Base-by-base conservation (phyloP, 30 jellyfish, hydroid and myxozoan species). In the Clytia hemisphaerica region DNA sequence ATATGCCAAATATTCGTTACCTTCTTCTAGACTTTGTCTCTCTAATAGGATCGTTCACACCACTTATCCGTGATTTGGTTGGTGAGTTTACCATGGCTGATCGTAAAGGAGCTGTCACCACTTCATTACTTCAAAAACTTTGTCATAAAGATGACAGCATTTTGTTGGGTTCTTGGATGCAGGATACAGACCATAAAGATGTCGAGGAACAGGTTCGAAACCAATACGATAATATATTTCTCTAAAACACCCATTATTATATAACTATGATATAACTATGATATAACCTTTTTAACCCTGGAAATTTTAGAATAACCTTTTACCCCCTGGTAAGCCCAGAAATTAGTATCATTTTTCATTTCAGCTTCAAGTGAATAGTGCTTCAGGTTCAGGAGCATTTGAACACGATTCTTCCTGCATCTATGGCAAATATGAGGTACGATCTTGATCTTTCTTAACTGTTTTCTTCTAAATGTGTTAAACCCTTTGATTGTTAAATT, bases 91-190 rank as follows among this genome's bases (percentile, higher is more conserved):
- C 98, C n/a, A 73, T 89, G 61, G 94, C 94, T 28, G 95, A 89
- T 55, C 98, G 77, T 73, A 71, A 72, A 40, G 98, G 98, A 31
- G 87, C 95, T 44, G 77, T 92, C 1, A 89, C 95, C 9, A 89
- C 98, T 0, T 89, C 98, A 12, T 67, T 80, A 58, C 50, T 89
- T 42, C 95, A 89, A 51, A 80, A 95, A 0, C 51, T 89, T 84
- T 89, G 98, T 61, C 98, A 89, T 67, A 82, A 89, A 81, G 98
- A 89, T 45, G 98, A 89, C 83, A 89, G 95, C 61, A 72, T 89
- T 25, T 78, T 89, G 6, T 86, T 89, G 25, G 98, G 98, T 32
- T 78, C 98, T n/a, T 89, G 98, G 98, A 49, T 89, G 68, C 98
- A 89, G 67, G 98, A 89, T 66, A 89, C 98, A 19, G 98, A 89